A percentile compares a stretch with the other conserved stretches of the same genome.
Evolutionary conservation across 2,113 vertebrate species (phyloP).

Genomic region (Cololabis saira): DNA sequence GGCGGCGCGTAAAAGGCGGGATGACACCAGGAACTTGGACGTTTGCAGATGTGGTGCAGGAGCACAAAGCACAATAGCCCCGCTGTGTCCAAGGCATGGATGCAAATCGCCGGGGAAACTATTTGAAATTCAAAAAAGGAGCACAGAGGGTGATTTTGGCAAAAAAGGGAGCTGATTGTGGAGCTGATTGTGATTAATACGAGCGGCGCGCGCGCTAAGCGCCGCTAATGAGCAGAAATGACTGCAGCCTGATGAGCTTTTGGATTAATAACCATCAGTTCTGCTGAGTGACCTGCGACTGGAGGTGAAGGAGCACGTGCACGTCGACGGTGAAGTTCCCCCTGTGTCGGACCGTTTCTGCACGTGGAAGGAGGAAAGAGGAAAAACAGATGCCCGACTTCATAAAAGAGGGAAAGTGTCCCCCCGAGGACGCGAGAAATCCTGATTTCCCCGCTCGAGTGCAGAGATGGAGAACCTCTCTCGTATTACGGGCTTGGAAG

Average conservation of each 20-base stretch:
- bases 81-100: constrained; percentile 48
- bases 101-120: constrained; percentile 50
- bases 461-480: constrained; percentile 28
- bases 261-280: constrained; percentile 51
- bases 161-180: constrained; percentile 37
- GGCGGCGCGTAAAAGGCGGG: not conserved
- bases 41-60: constrained; percentile 30
- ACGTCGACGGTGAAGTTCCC: constrained; percentile 24
- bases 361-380: constrained; percentile 13
- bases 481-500: constrained; percentile 36
- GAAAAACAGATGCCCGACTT: constrained; percentile 25
- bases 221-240: constrained; percentile 40
- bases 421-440: constrained; percentile 19
- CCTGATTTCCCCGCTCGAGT: constrained; percentile 27
- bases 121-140: constrained; percentile 63
- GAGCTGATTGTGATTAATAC: constrained; percentile 73
- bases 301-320: constrained; percentile 16
- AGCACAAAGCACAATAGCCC: constrained; percentile 43
- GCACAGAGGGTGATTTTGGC: constrained; percentile 34
- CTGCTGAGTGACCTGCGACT: constrained; percentile 20
- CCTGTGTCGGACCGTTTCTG: constrained; percentile 28
- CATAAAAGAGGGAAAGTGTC: constrained; percentile 19
- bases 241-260: constrained; percentile 32
- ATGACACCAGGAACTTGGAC: constrained; percentile 2
- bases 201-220: constrained; percentile 34